Base-by-base conservation (phyloP, 1,140 invertebrate genomes). In the Drosophila watanabei region DNA sequence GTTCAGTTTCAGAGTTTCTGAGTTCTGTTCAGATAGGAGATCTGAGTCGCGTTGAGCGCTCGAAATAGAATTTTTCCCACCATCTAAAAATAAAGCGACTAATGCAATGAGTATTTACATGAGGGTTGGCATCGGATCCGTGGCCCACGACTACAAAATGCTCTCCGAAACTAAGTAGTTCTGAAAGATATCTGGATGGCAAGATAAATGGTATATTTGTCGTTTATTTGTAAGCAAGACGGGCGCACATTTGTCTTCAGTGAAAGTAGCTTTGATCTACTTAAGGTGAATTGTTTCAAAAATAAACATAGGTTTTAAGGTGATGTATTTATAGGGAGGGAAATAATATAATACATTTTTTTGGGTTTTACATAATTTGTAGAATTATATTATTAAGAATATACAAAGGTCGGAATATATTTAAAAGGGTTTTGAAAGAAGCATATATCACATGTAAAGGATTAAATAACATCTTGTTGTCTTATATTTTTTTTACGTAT, bases 41-140 rank as follows among this genome's bases (percentile, higher is more conserved):
- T 89, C 85, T 85, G 48, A 78, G 72, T 70, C 73, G 85, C 79
- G 54, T 57, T 39, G 35, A 57, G 35, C 9, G 77, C 79, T 89
- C 77, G 70, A 90, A 89, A 89, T 91, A 90, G 86, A 86, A 89
- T 91, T 89, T 78, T 90, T 90, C 86, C 86, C 86, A 89, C 85
- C 82, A 90, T 79, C 81, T 88, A 84, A 81, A 89, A 90, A 89
- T 90, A 89, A 75, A 85, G 64, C 43, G 54, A 79, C 75, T 69
- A 79, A 79, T 70, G 68, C 71, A 75, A 73, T 73, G 71, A 73
- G 70, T 73, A 39, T 73, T 73, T 73, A 73, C 69, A 60, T 52
- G 68, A 20, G 37, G 37, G 32, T 43, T 30, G 66, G 24, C 14
- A 49, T 51, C n/a, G 20, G 24, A 57, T 30, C 49, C 32, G 51